Evolutionary conservation across 2,113 vertebrate species (phyloP).

Genomic region (Sander lucioperca): DNA sequence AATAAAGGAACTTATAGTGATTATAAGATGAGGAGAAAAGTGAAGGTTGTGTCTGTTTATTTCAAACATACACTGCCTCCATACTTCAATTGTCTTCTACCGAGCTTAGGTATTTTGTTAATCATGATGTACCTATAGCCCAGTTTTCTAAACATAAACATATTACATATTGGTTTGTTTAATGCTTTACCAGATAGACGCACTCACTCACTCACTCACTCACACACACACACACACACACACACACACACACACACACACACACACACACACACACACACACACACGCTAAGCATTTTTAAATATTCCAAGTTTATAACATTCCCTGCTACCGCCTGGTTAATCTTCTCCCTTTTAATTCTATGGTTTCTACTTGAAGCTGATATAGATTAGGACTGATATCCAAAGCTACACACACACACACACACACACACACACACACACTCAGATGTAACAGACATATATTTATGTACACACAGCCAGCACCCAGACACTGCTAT

Average conservation of each 20-base stretch:
- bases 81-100: neutral
- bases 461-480: neutral
- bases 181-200: too few relatives aligned
- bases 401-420: neutral
- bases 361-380: constrained; percentile 7
- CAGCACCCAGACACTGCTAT: neutral
- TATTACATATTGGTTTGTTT: too few relatives aligned
- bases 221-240: neutral
- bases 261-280: neutral
- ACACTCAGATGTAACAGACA: neutral
- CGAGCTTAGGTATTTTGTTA: neutral
- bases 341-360: constrained; percentile 16
- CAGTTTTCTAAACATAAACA: neutral
- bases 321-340: neutral
- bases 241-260: neutral
- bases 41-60: neutral
- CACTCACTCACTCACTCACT: neutral
- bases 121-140: neutral
- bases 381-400: constrained; percentile 25
- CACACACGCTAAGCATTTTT: neutral
- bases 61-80: neutral
- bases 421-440: constrained; percentile 1
- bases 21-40: neutral
- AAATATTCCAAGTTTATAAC: constrained; percentile 1
- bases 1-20: neutral